Percentiles rank a stretch among this genome's conserved stretches.
Evolutionary conservation across 2,888 invertebrate species (phyloP).

Genomic region (Rhingia campestris): DNA sequence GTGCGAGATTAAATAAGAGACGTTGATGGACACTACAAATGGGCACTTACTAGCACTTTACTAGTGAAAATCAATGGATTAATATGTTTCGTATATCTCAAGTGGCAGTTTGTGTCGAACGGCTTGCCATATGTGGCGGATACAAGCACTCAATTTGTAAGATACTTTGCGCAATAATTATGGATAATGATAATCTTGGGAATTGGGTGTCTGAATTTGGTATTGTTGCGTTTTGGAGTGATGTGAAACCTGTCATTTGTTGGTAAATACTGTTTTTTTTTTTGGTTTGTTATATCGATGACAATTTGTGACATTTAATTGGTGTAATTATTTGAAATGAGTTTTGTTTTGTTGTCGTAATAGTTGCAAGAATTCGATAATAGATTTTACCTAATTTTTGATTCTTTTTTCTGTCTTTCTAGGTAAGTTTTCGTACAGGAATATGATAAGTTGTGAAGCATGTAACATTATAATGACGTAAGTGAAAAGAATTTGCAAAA

Average conservation of each 20-base stretch:
- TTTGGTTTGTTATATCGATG: constrained; percentile 2
- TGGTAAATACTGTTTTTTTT: background rate
- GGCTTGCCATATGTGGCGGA: constrained; percentile 60
- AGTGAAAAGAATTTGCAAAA: too few species aligned
- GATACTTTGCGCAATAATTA: constrained; percentile 61
- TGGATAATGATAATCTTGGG: constrained; percentile 69
- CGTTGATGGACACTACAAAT: constrained; percentile 55
- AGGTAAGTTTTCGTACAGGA: constrained; percentile 32
- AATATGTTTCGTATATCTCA: constrained; percentile 65
- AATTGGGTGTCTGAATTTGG: constrained; percentile 51
- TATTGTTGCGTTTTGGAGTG: constrained; percentile 10
- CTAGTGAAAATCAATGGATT: constrained; percentile 54
- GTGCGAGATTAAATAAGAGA: constrained; percentile 9
- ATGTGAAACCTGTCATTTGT: constrained; percentile 21
- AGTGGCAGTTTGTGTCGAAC: constrained; percentile 50
- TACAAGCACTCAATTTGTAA: constrained; percentile 66
- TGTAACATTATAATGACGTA: background rate
- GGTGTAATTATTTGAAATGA: constrained; percentile 11
- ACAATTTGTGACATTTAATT: constrained; percentile 60
- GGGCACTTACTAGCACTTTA: constrained; percentile 56
- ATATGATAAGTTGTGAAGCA: background rate
- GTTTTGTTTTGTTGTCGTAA: constrained; percentile 18
- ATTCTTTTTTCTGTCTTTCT: constrained; percentile 29
- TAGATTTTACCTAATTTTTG: constrained; percentile 14
- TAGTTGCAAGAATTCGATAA: constrained; percentile 16